Percentiles rank a stretch among this genome's conserved stretches.
phyloP scores from a whole-genome alignment of 2,113 vertebrate genomes.

The Dasypus novemcinctus region DNA sequence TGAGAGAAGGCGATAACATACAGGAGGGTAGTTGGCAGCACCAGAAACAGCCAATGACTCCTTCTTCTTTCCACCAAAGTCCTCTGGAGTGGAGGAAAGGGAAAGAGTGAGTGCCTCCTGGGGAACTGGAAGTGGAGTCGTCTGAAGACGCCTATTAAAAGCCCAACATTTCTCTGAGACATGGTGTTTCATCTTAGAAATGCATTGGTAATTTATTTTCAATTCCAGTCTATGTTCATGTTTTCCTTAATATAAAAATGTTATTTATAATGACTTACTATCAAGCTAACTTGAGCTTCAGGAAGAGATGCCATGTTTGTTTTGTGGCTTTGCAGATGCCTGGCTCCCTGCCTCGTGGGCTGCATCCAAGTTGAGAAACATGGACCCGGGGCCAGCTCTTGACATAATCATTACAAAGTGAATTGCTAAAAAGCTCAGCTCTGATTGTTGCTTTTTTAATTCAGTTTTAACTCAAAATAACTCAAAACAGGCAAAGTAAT shows the following conservation, averaged over 20 bases:
- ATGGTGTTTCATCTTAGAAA: not conserved
- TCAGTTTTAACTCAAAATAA: slow-evolving; percentile 16
- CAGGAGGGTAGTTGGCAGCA: not conserved
- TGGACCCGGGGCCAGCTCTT: not conserved
- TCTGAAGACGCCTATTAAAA: not conserved
- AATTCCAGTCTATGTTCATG: not conserved
- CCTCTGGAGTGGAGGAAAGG: not conserved
- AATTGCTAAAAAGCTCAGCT: not conserved
- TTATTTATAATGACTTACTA: not conserved
- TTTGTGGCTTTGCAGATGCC: not conserved
- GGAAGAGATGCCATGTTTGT: not conserved
- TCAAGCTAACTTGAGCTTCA: not conserved
- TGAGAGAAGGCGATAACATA: not conserved
- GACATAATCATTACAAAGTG: not conserved
- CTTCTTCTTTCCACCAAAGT: not conserved
- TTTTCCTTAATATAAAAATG: slow-evolving; percentile 17
- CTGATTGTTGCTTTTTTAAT: not conserved
- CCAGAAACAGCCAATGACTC: not conserved
- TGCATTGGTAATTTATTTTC: not conserved
- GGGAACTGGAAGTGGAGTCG: not conserved
- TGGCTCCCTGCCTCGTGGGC: not conserved
- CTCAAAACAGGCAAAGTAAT: not conserved
- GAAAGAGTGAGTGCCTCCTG: accelerated
- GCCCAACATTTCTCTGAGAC: slow-evolving; percentile 12
- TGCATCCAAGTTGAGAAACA: not conserved